Base-by-base conservation (phyloP, 2,113 vertebrate species). In the Alectura lathami region DNA sequence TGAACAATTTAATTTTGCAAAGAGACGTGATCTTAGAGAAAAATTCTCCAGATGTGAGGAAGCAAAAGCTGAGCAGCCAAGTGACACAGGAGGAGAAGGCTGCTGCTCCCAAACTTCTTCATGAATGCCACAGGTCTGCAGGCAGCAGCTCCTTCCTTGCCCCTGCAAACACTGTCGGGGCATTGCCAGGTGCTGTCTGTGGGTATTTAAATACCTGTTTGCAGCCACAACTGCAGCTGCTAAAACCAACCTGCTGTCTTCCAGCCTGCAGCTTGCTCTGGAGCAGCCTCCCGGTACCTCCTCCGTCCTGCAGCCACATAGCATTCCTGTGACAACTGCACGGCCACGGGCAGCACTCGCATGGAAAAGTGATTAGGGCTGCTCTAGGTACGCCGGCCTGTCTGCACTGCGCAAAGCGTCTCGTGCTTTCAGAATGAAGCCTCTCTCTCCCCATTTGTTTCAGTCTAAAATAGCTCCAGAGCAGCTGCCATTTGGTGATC, bases 1-100 rank as follows among this genome's bases (percentile, higher is more conserved):
- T 81, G 72, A 96, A 94, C 94, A 78, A 85, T 43, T 45, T 56
- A 30, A 83, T 77, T 94, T 79, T 83, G 45, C 83, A 79, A 64
- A 79, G 77, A 0, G 0, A 80, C 1, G 1, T 11, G 53, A 67
- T 40, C 81, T 88, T 36, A 62, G 50, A 50, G 76, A 70, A 69
- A 69, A 95, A 47, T 36, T 64, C 57, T 50, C 47, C 70, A 87
- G 82, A 86, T 50, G 23, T 14, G 50, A 95, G 83, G 48, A 91
- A 93, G 92, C 47, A 81, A 94, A 95, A 94, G 47, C 17, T 0
- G 3, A 68, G 40, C 0, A 0, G 62, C 60, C 66, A 89, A 93
- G 43, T n/a, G 70, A 85, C 67, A 60, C 1, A 2, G 76, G 70
- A 36, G 16, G 47, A 70, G 48, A 88, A 43, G 70, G 84, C 56